These are phyloP conservation scores for Xiphophorus maculatus DNA, from an alignment of 2,113 vertebrate species.

Conservation along the genomic window DNA sequence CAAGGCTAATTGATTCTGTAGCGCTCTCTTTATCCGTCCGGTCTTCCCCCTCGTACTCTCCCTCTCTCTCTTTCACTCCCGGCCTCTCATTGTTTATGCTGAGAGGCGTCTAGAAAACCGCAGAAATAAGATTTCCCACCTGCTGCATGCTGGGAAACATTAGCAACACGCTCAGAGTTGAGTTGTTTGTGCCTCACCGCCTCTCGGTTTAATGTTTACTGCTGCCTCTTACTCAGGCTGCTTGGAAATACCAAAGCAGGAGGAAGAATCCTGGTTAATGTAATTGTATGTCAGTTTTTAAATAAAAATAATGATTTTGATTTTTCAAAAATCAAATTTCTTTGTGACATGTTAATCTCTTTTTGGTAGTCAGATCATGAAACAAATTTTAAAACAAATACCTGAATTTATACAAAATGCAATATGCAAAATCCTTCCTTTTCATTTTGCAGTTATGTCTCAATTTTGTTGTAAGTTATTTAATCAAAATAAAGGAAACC, in stretches of 20 bases:
- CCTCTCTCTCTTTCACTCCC: constrained; percentile 16
- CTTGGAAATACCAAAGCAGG: background rate
- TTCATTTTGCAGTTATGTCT: no score
- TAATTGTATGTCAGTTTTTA: no score
- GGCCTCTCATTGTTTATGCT: constrained; percentile 46
- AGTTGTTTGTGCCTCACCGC: constrained; percentile 29
- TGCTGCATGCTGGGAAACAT: constrained; percentile 60
- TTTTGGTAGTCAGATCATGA: no score
- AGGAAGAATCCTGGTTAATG: background rate
- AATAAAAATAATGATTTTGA: no score
- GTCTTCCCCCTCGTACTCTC: constrained; percentile 30
- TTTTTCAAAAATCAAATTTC: no score
- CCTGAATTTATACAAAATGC: no score
- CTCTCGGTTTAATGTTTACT: constrained; percentile 33
- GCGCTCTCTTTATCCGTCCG: constrained; percentile 53
- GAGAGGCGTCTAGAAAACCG: constrained; percentile 53
- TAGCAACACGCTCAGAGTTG: constrained; percentile 50
- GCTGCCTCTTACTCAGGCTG: constrained; percentile 3
- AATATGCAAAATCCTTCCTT: no score
- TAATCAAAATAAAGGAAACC: no score
- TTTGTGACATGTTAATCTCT: no score
- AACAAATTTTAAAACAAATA: no score
- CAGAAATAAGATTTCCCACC: constrained; percentile 64
- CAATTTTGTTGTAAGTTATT: no score
- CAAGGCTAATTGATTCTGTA: constrained; percentile 73